Conservation (phyloP, 2,113 vertebrate species). For the Lophius piscatorius region DNA sequence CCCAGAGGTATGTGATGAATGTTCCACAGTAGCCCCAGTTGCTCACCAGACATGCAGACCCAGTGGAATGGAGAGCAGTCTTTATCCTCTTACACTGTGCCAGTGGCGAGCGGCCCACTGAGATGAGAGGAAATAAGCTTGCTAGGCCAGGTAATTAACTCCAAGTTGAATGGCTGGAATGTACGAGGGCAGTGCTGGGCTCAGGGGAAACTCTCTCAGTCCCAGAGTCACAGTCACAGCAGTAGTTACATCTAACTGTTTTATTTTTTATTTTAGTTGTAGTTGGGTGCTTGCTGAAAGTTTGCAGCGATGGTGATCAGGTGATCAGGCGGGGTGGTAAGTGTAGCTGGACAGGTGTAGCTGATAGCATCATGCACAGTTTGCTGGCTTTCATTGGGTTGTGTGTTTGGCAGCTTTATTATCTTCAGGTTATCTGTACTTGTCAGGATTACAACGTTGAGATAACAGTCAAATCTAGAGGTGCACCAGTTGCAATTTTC, state of each 20-base stretch:
- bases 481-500: no score
- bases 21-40: slow-evolving; percentile 55
- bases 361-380: background rate
- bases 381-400: background rate
- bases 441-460: no score
- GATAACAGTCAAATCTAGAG: no score
- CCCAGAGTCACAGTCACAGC: slow-evolving; percentile 59
- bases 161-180: slow-evolving; percentile 61
- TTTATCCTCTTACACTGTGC: slow-evolving; percentile 50
- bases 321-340: slow-evolving; percentile 24
- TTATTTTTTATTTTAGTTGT: slow-evolving; percentile 28
- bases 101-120: slow-evolving; percentile 52
- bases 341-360: slow-evolving; percentile 5
- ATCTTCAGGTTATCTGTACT: no score
- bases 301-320: slow-evolving; percentile 17
- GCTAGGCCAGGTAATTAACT: slow-evolving; percentile 74
- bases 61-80: slow-evolving; percentile 50
- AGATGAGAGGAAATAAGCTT: slow-evolving; percentile 68
- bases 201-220: slow-evolving; percentile 52
- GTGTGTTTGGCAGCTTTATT: slow-evolving; percentile 2
- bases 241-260: slow-evolving; percentile 45
- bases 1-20: slow-evolving; percentile 64
- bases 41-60: slow-evolving; percentile 53
- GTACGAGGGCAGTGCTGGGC: slow-evolving; percentile 48
- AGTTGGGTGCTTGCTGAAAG: slow-evolving; percentile 16